Base-by-base conservation (phyloP, 2,797 vertebrate species). In the Myotis planiceps region DNA sequence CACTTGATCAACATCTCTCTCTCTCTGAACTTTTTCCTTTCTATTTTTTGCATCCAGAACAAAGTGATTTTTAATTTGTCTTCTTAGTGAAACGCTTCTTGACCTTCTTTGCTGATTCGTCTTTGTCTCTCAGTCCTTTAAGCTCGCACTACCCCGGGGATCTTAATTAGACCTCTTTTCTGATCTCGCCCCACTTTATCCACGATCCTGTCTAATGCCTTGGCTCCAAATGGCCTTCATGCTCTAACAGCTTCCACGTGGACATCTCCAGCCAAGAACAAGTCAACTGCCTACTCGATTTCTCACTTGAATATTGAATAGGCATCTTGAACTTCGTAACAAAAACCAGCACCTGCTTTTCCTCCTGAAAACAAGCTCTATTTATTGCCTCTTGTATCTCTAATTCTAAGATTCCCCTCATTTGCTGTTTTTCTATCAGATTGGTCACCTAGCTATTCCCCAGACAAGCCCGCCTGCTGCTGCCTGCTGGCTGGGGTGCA, bases 91-190 rank as follows among this genome's bases (percentile, higher is more conserved):
- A 47, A 4, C 27, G 1, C 16, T 34, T 23, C 9, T 92, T 10
- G 6, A 3, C 69, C 23, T 66, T 65, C 10, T 74, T 88, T 81
- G 19, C 25, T 71, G 4, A 1, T 32, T 84, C 29, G 32, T 55
- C 39, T 39, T 88, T 13, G 42, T 60, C 6, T 74, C 1, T 75
- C 51, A 42, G 16, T 15, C 1, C 23, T 72, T 82, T 51, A 63
- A 91, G 13, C 16, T 47, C n/a, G 4, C 6, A 9, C 18, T n/a
- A 3, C 4, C 0, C 12, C 68, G 1, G 0, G 3, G 68, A 55
- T 71, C 45, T 15, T 90, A 18, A 25, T 47, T 58, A 45, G 8
- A 49, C 0, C 8, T 72, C 29, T 34, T 71, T 6, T 51, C 7
- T n/a, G 14, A 42, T 34, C 45, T 71, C 27, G 8, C 32, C 1